Percentiles rank a stretch among this genome's conserved stretches.
phyloP scores from a whole-genome alignment of 2,888 invertebrate genomes.

The Leucophora obtusa region DNA sequence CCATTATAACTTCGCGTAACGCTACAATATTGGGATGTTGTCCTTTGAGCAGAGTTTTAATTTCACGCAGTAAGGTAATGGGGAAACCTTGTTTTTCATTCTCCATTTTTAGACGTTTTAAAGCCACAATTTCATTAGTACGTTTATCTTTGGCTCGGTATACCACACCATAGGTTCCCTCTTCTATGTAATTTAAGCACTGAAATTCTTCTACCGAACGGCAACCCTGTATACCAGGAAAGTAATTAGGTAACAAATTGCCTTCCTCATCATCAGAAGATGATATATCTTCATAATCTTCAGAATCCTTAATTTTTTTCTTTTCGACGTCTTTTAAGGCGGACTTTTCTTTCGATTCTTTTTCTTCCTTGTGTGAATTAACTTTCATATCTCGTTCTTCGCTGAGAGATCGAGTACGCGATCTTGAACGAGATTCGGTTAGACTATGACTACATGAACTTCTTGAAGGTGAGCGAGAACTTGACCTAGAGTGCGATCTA shows the following conservation, averaged over 20 bases:
- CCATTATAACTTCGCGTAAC: constrained; percentile 98
- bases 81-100: constrained; percentile 99
- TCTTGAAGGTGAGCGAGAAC: constrained; percentile 59
- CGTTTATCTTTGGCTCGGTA: constrained; percentile 97
- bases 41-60: constrained; percentile 96
- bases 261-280: constrained; percentile 78
- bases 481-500: constrained; percentile 40
- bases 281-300: constrained; percentile 49
- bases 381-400: constrained; percentile 75
- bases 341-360: constrained; percentile 56
- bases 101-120: constrained; percentile 99
- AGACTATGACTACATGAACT: constrained; percentile 57
- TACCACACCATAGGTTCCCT: constrained; percentile 99
- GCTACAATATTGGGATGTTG: constrained; percentile 94
- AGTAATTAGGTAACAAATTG: constrained; percentile 77
- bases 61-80: constrained; percentile 98
- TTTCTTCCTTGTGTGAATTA: constrained; percentile 64
- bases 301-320: constrained; percentile 61
- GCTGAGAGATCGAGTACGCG: constrained; percentile 72
- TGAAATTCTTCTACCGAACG: constrained; percentile 99
- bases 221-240: constrained; percentile 86
- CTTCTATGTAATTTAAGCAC: constrained; percentile 98
- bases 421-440: constrained; percentile 67
- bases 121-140: constrained; percentile 97
- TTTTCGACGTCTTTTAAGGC: constrained; percentile 41